These are phyloP conservation scores for Phyto melanocephala DNA, from an alignment of 2,888 invertebrate genomes.

Conservation along the genomic window DNA sequence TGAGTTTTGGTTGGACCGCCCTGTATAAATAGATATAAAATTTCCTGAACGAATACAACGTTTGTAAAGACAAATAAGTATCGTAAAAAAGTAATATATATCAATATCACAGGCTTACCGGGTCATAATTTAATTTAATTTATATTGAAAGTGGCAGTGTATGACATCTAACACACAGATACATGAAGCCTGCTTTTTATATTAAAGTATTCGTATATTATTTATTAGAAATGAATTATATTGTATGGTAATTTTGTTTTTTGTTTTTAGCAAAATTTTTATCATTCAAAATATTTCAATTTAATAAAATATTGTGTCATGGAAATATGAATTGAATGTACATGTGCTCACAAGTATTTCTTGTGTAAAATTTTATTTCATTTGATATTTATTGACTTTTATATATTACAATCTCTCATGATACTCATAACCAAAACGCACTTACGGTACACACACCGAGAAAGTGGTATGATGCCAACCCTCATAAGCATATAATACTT, in stretches of 20 bases:
- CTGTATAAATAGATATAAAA: too few relatives aligned
- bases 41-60: too few relatives aligned
- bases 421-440: slow-evolving; percentile 20
- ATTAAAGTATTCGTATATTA: background rate
- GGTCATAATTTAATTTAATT: background rate
- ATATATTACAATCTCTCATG: slow-evolving; percentile 33
- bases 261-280: background rate
- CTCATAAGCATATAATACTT: background rate
- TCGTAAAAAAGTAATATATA: background rate
- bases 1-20: too few relatives aligned
- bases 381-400: slow-evolving; percentile 39
- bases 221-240: background rate
- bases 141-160: background rate
- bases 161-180: background rate
- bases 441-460: background rate
- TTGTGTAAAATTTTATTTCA: slow-evolving; percentile 45
- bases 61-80: background rate
- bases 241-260: background rate
- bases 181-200: too few relatives aligned
- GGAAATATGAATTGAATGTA: background rate
- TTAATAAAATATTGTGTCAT: slow-evolving; percentile 34
- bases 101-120: too few relatives aligned
- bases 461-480: slow-evolving; percentile 15
- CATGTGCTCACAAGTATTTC: background rate
- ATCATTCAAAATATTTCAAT: slow-evolving; percentile 41